Evolutionary conservation across 2,797 vertebrate species (phyloP).

Genomic region (Microctenopoma steveboyesi): DNA sequence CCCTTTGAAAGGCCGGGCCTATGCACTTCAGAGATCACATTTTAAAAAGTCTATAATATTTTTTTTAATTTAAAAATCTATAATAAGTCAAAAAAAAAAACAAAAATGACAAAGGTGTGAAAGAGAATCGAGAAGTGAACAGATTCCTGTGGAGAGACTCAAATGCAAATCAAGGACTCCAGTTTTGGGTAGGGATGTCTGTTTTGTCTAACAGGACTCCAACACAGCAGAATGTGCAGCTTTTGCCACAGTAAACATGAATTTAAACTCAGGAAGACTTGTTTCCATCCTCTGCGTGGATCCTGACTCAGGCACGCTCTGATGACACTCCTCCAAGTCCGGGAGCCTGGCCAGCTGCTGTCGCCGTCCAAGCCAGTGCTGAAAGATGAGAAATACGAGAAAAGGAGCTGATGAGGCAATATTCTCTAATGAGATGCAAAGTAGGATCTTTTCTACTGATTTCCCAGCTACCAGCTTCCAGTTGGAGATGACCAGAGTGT

Average conservation of each 20-base stretch:
- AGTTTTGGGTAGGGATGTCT: slow-evolving; percentile 38
- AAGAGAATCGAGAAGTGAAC: slow-evolving; percentile 57
- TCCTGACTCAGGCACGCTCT: slow-evolving; percentile 47
- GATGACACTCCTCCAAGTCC: slow-evolving; percentile 49
- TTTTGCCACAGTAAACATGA: slow-evolving; percentile 57
- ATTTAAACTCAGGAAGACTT: slow-evolving; percentile 48
- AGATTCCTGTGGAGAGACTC: slow-evolving; percentile 3
- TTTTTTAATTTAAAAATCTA: slow-evolving; percentile 6
- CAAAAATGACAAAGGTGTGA: slow-evolving; percentile 50
- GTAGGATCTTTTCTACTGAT: slow-evolving; percentile 61
- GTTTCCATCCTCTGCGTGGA: slow-evolving; percentile 38
- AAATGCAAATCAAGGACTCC: slow-evolving; percentile 38
- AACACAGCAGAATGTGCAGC: slow-evolving; percentile 45
- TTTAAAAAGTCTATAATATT: slow-evolving; percentile 50
- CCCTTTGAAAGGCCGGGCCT: slow-evolving; percentile 65
- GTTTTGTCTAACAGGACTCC: slow-evolving; percentile 57
- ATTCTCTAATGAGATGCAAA: slow-evolving; percentile 67
- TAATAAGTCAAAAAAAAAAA: slow-evolving; percentile 65
- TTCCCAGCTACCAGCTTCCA: slow-evolving; percentile 51
- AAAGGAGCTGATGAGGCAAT: slow-evolving; percentile 78
- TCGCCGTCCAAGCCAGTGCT: slow-evolving; percentile 43
- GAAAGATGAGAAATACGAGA: slow-evolving; percentile 65
- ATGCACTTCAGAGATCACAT: slow-evolving; percentile 61
- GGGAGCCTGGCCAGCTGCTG: slow-evolving; percentile 60
- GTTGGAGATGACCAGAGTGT: slow-evolving; percentile 30